Base-by-base conservation (phyloP, 2,113 vertebrate genomes). In the Leptobrachium ailaonicum region DNA sequence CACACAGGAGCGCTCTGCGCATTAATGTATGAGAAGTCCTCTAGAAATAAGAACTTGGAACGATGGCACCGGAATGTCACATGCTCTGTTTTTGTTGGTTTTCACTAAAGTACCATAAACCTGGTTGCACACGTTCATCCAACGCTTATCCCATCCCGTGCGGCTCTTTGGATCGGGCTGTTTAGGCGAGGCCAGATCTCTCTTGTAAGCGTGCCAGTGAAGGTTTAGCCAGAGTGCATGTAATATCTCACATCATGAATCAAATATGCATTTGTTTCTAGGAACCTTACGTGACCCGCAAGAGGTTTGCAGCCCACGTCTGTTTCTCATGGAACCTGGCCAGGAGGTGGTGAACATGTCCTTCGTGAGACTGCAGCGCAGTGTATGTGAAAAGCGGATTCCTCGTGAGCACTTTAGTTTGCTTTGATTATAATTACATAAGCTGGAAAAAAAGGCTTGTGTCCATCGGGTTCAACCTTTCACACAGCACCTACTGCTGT, bases 231-330 rank as follows among this genome's bases (percentile, higher is more conserved):
- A 76, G 41, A 63, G 53, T 67, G 32, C 11, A 20, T 64, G 67
- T 79, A 79, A 71, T 79, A 54, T 71, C 63, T 64, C 47, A 32
- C 62, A 41, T 60, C n/a, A 64, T 79, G 14, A 50, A 11, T 41
- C 8, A 44, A 72, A 71, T 56, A 66, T 73, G 66, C 73, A 58
- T 44, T 68, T 73, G 63, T 60, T 47, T 68, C 53, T 40, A 44
- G 32, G 20, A 68, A 64, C 71, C 78, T 80, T n/a, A 80, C 13
- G n/a, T 74, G 78, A 80, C 78, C 71, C 45, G 13, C 47, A 32
- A 47, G n/a, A 12, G 41, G 42, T 50, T 14, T 58, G 5, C 60
- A 68, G n/a, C 62, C 9, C 43, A 40, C 4, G 72, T 43, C 54
- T 78, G 56, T 72, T 74, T 80, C 42, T 74, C 50, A 80, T 73